Base-by-base conservation (phyloP, 2,797 vertebrate genomes). In the Scolopax rusticola region DNA sequence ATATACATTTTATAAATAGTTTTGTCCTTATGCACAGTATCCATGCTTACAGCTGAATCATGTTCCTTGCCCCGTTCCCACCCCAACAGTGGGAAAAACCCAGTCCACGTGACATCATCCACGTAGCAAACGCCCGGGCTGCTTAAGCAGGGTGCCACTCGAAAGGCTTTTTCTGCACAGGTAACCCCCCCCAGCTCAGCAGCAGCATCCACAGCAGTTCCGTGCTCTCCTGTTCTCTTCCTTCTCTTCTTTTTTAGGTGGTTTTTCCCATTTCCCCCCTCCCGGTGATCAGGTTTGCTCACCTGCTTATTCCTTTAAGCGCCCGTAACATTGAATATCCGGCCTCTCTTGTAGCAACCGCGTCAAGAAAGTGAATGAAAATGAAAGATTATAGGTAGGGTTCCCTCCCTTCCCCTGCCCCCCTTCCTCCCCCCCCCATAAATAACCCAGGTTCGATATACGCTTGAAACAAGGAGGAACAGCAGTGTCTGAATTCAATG, bases 1-100 rank as follows among this genome's bases (percentile, higher is more conserved):
- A 99, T 98, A 99, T 99, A 99, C 99, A 99, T 99, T 98, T 99
- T 98, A 99, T 99, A 99, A 99, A 99, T 99, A 99, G 98, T 98
- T 98, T 98, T 98, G 98, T 98, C 98, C 98, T 98, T 99, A 99
- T 99, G 98, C 99, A 99, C 99, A 99, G 98, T 98, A 98, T 98
- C 98, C 98, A 98, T 98, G 98, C 98, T 98, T 98, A 98, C 92
- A 98, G 98, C 98, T 98, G 98, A 98, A 98, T 98, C 98, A 98
- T 98, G 98, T 98, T 99, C 95, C 96, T 97, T 24, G 27, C 84
- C 90, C 96, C 96, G 16, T 70, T 97, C 95, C 96, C 90, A 92
- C 90, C 97, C 83, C 86, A 94, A 94, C 63, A 94, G 95, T 96
- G 96, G 98, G 98, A 98, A 99, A 98, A 98, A 98, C 98, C 98